Evolutionary conservation across 2,113 vertebrate species (phyloP).

Genomic region (Thalassarche chlororhynchos): DNA sequence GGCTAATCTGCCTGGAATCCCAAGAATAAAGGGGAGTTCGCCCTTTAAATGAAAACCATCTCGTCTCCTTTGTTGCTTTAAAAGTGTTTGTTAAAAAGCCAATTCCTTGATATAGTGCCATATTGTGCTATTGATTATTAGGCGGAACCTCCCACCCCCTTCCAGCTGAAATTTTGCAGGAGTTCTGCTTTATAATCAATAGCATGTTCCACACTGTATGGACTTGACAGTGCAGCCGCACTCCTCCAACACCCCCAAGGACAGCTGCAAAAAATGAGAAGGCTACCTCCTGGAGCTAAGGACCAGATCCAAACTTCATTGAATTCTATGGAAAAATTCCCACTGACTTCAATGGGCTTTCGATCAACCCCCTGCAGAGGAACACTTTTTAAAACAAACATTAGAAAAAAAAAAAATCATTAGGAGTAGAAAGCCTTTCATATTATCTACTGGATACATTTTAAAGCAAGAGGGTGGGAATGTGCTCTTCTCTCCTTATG

Average conservation of each 20-base stretch:
- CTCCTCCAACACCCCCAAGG: slow-evolving; percentile 32
- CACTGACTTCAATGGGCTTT: slow-evolving; percentile 66
- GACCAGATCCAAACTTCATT: slow-evolving; percentile 53
- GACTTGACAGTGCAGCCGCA: slow-evolving; percentile 26
- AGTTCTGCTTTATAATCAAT: slow-evolving; percentile 55
- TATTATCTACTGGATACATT: slow-evolving; percentile 47
- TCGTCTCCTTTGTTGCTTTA: slow-evolving; percentile 25
- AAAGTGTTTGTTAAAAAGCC: slow-evolving; percentile 57
- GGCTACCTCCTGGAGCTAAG: slow-evolving; percentile 45
- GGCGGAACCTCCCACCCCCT: slow-evolving; percentile 5
- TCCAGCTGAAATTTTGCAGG: slow-evolving; percentile 54
- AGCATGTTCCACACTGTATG: not conserved
- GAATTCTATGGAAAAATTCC: slow-evolving; percentile 60
- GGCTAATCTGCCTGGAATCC: slow-evolving; percentile 43
- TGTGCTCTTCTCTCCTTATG: slow-evolving; percentile 22
- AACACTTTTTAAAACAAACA: slow-evolving; percentile 67
- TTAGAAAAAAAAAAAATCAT: not conserved
- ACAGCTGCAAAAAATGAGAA: slow-evolving; percentile 66
- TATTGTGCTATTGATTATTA: slow-evolving; percentile 65
- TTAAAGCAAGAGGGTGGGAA: slow-evolving; percentile 55
- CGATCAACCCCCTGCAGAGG: slow-evolving; percentile 29
- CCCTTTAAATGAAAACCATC: slow-evolving; percentile 60
- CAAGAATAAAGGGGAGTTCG: slow-evolving; percentile 16
- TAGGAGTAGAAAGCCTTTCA: slow-evolving; percentile 47
- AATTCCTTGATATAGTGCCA: slow-evolving; percentile 10